A percentile compares a stretch with the other conserved stretches of the same genome.
These are phyloP conservation scores for Cephus rjabovi DNA, from an alignment of 2,888 invertebrate genomes.

Conservation along the genomic window DNA sequence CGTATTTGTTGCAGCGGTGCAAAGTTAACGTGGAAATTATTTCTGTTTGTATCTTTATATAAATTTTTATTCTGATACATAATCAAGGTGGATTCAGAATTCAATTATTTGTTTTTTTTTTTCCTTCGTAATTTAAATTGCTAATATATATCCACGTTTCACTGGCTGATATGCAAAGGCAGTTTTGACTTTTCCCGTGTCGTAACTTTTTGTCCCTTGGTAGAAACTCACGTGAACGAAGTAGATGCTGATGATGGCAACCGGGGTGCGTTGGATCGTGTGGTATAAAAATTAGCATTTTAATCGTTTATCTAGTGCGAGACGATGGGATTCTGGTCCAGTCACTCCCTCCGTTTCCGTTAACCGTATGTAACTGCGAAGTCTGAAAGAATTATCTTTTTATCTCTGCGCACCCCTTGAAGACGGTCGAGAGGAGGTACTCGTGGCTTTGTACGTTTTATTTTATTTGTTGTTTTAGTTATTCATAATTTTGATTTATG, in stretches of 20 bases:
- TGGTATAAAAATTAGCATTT: conserved; percentile 46
- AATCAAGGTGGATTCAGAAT: background rate
- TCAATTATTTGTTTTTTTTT: background rate
- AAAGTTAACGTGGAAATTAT: background rate
- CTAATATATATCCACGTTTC: background rate
- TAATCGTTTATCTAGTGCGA: conserved; percentile 46
- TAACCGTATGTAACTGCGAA: conserved; percentile 22
- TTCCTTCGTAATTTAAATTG: background rate
- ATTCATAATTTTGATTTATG: background rate
- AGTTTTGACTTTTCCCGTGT: background rate
- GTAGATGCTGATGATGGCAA: background rate
- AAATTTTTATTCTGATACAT: background rate
- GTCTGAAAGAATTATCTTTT: background rate
- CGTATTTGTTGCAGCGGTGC: background rate
- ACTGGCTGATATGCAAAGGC: background rate
- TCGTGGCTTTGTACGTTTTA: background rate
- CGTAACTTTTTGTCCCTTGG: background rate
- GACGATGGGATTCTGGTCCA: conserved; percentile 39
- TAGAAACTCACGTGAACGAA: background rate
- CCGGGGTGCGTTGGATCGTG: conserved; percentile 13
- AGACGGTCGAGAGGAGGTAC: background rate
- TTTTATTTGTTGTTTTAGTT: background rate
- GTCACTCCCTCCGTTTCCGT: conserved; percentile 31
- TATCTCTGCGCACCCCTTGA: background rate
- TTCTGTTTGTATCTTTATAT: background rate